These are phyloP conservation scores for Lithosia quadra DNA, from an alignment of 2,888 invertebrate species.

Conservation along the genomic window DNA sequence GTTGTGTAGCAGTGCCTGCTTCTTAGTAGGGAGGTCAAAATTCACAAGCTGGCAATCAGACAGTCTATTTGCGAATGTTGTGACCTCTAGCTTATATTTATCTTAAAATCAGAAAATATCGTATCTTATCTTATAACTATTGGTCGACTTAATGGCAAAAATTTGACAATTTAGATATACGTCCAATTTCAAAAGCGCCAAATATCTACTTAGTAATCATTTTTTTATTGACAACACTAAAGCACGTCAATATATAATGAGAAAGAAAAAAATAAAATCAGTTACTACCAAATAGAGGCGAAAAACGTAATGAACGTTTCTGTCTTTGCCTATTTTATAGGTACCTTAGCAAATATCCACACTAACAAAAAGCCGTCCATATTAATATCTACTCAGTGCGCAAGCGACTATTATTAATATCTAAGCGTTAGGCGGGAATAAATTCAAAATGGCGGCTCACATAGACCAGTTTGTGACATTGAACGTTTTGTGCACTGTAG, in stretches of 20 bases:
- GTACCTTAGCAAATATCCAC: background rate
- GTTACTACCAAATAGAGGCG: background rate
- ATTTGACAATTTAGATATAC: no score
- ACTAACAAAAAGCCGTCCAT: constrained; percentile 15
- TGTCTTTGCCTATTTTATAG: no score
- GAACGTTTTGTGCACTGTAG: constrained; percentile 38
- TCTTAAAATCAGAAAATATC: no score
- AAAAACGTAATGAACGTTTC: background rate
- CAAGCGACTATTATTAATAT: constrained; percentile 45
- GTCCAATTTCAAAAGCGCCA: no score
- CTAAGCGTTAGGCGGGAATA: constrained; percentile 46
- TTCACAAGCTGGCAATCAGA: no score
- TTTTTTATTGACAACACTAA: background rate
- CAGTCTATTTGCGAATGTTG: no score
- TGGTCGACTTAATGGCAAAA: no score
- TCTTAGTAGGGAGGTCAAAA: no score
- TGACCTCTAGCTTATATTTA: no score
- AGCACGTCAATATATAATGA: background rate
- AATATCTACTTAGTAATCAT: no score
- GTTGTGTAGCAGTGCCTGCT: no score
- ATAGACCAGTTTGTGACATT: constrained; percentile 47
- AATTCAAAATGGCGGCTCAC: constrained; percentile 48
- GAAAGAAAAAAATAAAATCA: background rate
- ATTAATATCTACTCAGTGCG: constrained; percentile 30
- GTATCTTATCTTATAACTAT: no score